Base-by-base conservation (phyloP, 2,888 invertebrate species). In the Poecilobothrus nobilitatus region DNA sequence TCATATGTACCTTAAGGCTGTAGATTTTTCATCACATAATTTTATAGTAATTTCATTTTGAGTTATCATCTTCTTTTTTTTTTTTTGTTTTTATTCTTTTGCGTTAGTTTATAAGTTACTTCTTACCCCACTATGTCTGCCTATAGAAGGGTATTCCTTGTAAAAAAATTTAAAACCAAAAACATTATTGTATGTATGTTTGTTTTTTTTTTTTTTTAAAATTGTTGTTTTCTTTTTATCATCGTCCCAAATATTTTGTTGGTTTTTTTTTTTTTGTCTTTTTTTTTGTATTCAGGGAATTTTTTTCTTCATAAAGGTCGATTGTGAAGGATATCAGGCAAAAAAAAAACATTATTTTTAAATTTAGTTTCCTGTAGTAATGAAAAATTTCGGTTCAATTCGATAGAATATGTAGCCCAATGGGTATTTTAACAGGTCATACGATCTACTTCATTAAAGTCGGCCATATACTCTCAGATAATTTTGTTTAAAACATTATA, bases 11-110 rank as follows among this genome's bases (percentile, higher is more conserved):
- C 53, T 53, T 15, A 53, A 6, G 53, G 53, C 53, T 53, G 53
- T 53, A 53, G 53, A 53, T 53, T 53, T 53, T 53, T 53, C 53
- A 53, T 53, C 37, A 53, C n/a, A 53, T 53, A 53, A 53, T 53
- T 53, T 53, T 53, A 18, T 53, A 53, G n/a, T 53, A 41, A 41
- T 41, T 41, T 41, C 2, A 41, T 53, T 53, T 53, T 53, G 15
- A 12, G 15, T 9, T 53, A 53, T 53, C 6, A 15, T 18, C 18
- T 53, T 53, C 6, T 9, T 6, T 44, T 44, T 44, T 44, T 44
- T 44, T 9, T 3, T 9, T 44, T 44, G 44, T 44, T 44, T 44
- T 44, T 44, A 10, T 44, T 9, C 3, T 9, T 44, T 44, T 44
- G n/a, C n/a, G n/a, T n/a, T n/a, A n/a, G n/a, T n/a, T n/a, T n/a